Evolutionary conservation across 1,140 invertebrate species (phyloP).

Genomic region (Phthorimaea operculella): DNA sequence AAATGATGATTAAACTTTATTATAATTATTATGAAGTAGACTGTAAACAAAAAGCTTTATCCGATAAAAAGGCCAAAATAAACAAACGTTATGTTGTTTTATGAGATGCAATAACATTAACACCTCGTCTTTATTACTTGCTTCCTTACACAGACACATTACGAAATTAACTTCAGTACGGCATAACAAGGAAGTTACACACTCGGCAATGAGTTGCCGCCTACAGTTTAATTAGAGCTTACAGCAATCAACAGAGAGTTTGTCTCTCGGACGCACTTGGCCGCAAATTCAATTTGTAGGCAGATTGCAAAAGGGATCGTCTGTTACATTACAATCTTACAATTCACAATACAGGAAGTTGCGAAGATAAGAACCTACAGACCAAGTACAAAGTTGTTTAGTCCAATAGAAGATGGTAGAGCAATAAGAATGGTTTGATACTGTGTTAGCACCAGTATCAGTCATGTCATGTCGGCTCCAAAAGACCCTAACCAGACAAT

Average conservation of each 20-base stretch:
- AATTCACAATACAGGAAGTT: no score
- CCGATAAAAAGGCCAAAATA: neutral
- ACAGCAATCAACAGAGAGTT: conserved; percentile 28
- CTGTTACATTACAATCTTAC: no score
- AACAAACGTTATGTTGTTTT: neutral
- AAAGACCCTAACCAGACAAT: no score
- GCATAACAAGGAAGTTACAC: conserved; percentile 40
- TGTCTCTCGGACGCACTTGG: conserved; percentile 21
- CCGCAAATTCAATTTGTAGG: conserved; percentile 23
- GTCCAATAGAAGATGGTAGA: no score
- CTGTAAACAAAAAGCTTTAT: neutral
- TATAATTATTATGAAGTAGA: neutral
- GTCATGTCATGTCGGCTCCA: no score
- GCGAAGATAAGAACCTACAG: no score
- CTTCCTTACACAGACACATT: conserved; percentile 24
- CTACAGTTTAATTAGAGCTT: conserved; percentile 41
- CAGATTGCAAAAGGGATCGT: neutral
- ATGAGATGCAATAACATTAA: conserved; percentile 8
- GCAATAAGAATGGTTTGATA: no score
- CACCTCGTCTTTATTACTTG: conserved; percentile 28
- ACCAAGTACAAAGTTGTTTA: no score
- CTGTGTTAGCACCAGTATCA: neutral
- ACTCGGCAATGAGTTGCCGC: conserved; percentile 36
- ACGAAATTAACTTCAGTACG: conserved; percentile 27
- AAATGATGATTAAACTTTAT: conserved; percentile 2